Evolutionary conservation across 2,888 invertebrate species (phyloP).

Genomic region (Automeris io): DNA sequence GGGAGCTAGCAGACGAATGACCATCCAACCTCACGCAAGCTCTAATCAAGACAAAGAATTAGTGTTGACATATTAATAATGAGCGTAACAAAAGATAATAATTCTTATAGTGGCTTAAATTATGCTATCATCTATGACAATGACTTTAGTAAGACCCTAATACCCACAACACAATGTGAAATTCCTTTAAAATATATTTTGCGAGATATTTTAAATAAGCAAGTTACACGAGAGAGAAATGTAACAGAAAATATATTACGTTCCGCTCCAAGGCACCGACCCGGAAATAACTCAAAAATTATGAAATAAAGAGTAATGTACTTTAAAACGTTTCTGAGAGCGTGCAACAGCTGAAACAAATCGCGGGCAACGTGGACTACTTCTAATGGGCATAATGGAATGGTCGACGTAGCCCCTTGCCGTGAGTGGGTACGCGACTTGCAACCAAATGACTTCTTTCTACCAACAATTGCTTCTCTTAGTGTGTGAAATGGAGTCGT

Average conservation of each 20-base stretch:
- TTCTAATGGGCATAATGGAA: conserved; percentile 48
- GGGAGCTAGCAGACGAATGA: too few species aligned
- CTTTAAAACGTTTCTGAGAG: conserved; percentile 43
- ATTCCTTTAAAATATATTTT: too few species aligned
- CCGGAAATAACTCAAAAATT: conserved; percentile 42
- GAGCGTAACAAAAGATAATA: too few species aligned
- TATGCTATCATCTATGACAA: too few species aligned
- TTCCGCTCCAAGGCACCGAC: conserved; percentile 16
- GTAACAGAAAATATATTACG: conserved; percentile 4
- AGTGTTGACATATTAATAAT: too few species aligned
- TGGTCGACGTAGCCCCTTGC: conserved; percentile 36
- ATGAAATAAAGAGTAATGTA: conserved; percentile 53
- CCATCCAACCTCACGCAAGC: too few species aligned
- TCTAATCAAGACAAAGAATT: too few species aligned
- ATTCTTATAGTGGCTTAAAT: too few species aligned
- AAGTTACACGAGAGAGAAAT: conserved; percentile 11
- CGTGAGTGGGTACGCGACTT: conserved; percentile 46
- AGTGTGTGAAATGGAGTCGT: conserved; percentile 21
- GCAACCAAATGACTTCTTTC: conserved; percentile 25
- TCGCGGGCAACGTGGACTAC: conserved; percentile 35
- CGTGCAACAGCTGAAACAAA: conserved; percentile 57
- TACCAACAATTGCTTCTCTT: conserved; percentile 15
- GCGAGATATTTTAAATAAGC: conserved; percentile 13
- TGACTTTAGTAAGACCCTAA: too few species aligned
- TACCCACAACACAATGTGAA: too few species aligned